Evolutionary conservation across 1,140 invertebrate genomes (phyloP).

Genomic region (Scaptomyza graminum): DNA sequence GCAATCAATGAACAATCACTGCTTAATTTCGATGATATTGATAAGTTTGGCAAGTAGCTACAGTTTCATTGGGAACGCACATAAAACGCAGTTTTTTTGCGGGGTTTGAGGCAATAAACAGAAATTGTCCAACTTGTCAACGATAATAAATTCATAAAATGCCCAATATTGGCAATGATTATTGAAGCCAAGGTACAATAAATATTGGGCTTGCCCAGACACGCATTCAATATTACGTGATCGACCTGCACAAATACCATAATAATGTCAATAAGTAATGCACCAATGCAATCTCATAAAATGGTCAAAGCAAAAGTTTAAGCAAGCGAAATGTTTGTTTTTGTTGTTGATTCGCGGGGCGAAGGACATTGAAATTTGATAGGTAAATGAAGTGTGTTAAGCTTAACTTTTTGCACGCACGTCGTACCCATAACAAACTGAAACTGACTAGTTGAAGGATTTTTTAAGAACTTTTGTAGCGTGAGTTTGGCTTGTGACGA

Average conservation of each 20-base stretch:
- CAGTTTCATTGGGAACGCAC: conserved; percentile 48
- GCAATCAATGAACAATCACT: neutral
- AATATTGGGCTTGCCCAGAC: conserved; percentile 16
- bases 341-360: too few relatives aligned
- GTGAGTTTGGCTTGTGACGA: conserved; percentile 33
- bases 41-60: conserved; percentile 27
- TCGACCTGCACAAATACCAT: conserved; percentile 38
- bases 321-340: too few relatives aligned
- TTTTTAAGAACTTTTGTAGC: conserved; percentile 5
- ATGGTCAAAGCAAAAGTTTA: neutral
- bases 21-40: conserved; percentile 14
- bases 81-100: conserved; percentile 22
- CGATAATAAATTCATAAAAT: conserved; percentile 74
- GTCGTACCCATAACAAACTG: too few relatives aligned
- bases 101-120: conserved; percentile 41
- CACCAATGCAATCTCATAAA: conserved; percentile 10
- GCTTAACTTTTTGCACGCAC: too few relatives aligned
- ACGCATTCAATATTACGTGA: conserved; percentile 55
- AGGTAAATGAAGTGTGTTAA: too few relatives aligned
- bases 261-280: conserved; percentile 9
- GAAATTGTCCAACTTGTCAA: conserved; percentile 54
- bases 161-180: conserved; percentile 80
- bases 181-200: conserved; percentile 68
- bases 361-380: neutral
- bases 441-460: neutral